Conservation (phyloP, 2,888 invertebrate species). For the Pseudoips prasinana region DNA sequence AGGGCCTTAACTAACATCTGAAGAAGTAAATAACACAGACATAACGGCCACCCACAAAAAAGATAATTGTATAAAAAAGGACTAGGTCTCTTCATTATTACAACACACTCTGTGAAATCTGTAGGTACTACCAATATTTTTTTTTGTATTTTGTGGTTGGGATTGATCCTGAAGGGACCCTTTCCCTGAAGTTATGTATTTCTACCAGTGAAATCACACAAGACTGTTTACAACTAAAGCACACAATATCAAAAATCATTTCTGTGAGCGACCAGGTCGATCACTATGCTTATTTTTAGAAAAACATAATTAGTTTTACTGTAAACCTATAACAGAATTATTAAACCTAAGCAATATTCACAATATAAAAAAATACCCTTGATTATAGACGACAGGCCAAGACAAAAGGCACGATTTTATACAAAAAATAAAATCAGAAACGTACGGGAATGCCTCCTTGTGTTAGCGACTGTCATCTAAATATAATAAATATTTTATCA, state of each 20-base stretch:
- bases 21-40: constrained; percentile 80
- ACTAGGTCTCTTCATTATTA: constrained; percentile 46
- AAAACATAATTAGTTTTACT: constrained; percentile 76
- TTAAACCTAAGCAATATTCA: constrained; percentile 66
- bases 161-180: no score
- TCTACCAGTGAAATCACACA: constrained; percentile 31
- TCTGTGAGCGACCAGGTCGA: constrained; percentile 64
- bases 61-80: constrained; percentile 52
- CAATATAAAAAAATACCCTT: constrained; percentile 70
- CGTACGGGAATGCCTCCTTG: constrained; percentile 76
- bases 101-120: constrained; percentile 3
- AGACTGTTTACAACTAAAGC: constrained; percentile 27
- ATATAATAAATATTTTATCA: constrained; percentile 75
- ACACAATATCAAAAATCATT: constrained; percentile 50
- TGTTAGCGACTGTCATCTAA: constrained; percentile 80
- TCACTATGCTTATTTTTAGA: constrained; percentile 63
- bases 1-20: constrained; percentile 71
- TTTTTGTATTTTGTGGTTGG: no score
- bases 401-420: constrained; percentile 79
- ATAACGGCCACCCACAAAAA: constrained; percentile 70
- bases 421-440: constrained; percentile 77
- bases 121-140: no score
- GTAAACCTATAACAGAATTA: constrained; percentile 53
- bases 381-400: constrained; percentile 79
- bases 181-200: constrained; percentile 13